Evolutionary conservation across 2,888 invertebrate species (phyloP), one percentile per base, ranked within the genome.

Genomic region (Macrophya annulata): DNA sequence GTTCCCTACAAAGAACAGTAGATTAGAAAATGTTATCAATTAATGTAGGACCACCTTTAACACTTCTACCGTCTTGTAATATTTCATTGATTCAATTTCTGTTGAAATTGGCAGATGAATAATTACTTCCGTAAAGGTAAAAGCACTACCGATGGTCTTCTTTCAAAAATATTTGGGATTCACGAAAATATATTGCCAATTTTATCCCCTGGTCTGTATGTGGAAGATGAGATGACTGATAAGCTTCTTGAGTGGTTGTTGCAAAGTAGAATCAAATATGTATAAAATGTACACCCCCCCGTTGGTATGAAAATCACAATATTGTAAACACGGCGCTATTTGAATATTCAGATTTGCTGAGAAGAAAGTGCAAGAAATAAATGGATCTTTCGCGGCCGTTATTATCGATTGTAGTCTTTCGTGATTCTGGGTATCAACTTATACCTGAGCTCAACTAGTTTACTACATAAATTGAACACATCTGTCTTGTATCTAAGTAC

Each of bases 1-100:
- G 89, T 91, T 92, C 89, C 93, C 94, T 94, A 92, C 88, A 92
- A 93, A 93, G 92, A 91, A 93, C 87, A 84, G 85, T 48, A 87
- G 87, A 88, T 92, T 91, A 91, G 89, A 89, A 81, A 85, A 86
- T 87, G 82, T 86, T 84, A 83, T 62, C 74, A 65, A 74, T 72
- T 82, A 79, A 87, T 86, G 87, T 86, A 86, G 87, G 85, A 88
- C 82, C 76, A 84, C 85, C 86, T 86, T 87, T 86, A 86, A 86
- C 89, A 89, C 88, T 85, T 89, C 88, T 86, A 89, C 88, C 88
- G 88, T 89, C 89, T 87, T 86, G 85, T 85, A 74, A 85, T 62
- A 84, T 37, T 83, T 65, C 84, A 68, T 55, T 84, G 79, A 81
- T 51, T 84, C 84, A 51, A 68, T 68, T 81, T 40, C 12, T 51